Percentiles rank a stretch among this genome's conserved stretches.
These are phyloP conservation scores for Lepidocolaptes lacrymiger DNA, from an alignment of 2,797 vertebrate species.

Conservation along the genomic window DNA sequence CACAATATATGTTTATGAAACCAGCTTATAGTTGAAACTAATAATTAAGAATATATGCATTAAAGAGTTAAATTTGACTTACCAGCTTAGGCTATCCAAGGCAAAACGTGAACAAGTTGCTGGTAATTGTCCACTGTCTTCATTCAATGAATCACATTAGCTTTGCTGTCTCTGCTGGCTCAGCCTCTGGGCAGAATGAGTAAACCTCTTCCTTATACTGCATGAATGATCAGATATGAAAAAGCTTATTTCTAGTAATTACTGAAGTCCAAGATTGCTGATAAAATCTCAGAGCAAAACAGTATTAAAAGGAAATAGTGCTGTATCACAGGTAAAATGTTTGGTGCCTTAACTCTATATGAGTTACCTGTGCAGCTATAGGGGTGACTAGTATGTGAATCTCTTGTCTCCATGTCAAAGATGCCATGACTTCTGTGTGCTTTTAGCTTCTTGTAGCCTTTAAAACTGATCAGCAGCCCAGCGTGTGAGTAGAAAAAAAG, in stretches of 20 bases:
- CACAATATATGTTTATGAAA: not conserved
- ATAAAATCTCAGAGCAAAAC: constrained; percentile 34
- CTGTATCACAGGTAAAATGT: not conserved
- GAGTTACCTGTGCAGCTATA: constrained; percentile 25
- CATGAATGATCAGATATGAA: constrained; percentile 74
- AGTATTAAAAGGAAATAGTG: not conserved
- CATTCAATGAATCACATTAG: constrained; percentile 83
- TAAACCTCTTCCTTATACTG: constrained; percentile 77
- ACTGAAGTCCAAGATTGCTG: constrained; percentile 63
- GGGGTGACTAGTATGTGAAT: constrained; percentile 9
- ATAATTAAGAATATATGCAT: not conserved
- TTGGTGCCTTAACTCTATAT: constrained; percentile 2
- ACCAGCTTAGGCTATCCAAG: constrained; percentile 86
- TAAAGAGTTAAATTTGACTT: constrained; percentile 72
- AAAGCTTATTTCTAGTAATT: constrained; percentile 68
- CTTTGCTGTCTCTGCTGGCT: constrained; percentile 80
- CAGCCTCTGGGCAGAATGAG: constrained; percentile 83
- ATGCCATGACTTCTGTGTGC: constrained; percentile 58
- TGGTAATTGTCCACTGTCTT: constrained; percentile 82
- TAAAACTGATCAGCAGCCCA: constrained; percentile 50
- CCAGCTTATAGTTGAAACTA: not conserved
- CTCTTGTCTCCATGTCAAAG: constrained; percentile 14
- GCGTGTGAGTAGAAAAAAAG: constrained; percentile 10
- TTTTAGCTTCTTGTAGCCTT: constrained; percentile 49
- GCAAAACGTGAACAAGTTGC: constrained; percentile 75